Base-by-base conservation (phyloP, 2,113 vertebrate species). In the Coryphaenoides rupestris region DNA sequence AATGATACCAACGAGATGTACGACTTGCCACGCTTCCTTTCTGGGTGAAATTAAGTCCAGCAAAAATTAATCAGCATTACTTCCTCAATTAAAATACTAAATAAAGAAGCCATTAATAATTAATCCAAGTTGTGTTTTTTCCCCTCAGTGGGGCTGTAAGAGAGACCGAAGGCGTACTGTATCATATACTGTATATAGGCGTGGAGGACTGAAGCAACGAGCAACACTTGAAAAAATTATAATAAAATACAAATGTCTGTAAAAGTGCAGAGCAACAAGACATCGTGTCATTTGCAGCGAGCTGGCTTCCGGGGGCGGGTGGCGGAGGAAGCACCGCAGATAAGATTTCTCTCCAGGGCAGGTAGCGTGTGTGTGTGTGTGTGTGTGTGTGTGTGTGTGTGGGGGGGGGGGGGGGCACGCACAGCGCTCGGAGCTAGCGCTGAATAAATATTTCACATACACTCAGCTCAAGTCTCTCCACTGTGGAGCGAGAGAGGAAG, bases 11-110 rank as follows among this genome's bases (percentile, higher is more conserved):
- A 26, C 6, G 24, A 26, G 24, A 26, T 26, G 24, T 26, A 26
- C 24, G 24, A 47, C 46, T 47, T 47, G 15, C 2, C 19, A 2
- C 19, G 15, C 9, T 84, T 92, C 75, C n/a, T 89, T 90, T 77
- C 84, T 89, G 90, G 90, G 89, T 93, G 90, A 93, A 93, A 91
- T 89, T 74, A 86, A 93, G 91, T 90, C 87, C 91, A 92, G 80
- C 78, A 69, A 80, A 86, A 81, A 79, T 69, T 85, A 89, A 93
- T 93, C 88, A 84, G 88, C 75, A 91, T 91, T 91, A 89, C 89
- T 90, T 90, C 86, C 88, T 89, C 92, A 93, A 94, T 94, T 94
- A 93, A 92, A 94, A 84, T 60, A 62, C 66, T 70, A 77, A 78
- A 73, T 67, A 87, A 87, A 92, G 87, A 91, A 26, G 24, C 24